Evolutionary conservation across 2,888 invertebrate genomes (phyloP).

Genomic region (Stenurella melanura): DNA sequence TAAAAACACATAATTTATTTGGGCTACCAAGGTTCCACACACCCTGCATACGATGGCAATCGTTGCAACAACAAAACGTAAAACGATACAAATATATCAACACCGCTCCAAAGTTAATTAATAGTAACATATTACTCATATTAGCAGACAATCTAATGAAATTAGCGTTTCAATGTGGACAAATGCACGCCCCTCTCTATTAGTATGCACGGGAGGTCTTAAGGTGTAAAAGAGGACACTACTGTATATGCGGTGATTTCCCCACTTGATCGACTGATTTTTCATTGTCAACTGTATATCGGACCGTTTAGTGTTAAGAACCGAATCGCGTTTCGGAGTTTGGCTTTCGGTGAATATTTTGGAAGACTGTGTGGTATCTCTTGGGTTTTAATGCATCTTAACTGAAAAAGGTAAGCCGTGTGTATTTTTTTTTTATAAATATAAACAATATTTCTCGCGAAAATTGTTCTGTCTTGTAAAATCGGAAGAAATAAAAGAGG

Average conservation of each 20-base stretch:
- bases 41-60: not conserved
- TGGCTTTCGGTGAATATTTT: not conserved
- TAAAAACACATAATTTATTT: not conserved
- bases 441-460: too few relatives aligned
- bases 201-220: constrained; percentile 3
- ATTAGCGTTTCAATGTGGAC: not conserved
- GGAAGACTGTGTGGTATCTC: not conserved
- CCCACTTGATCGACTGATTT: constrained; percentile 1
- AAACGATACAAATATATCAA: not conserved
- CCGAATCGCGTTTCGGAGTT: not conserved
- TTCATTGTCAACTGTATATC: constrained; percentile 18
- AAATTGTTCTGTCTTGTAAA: too few relatives aligned
- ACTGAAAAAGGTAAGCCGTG: not conserved
- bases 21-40: not conserved
- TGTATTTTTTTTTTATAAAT: not conserved
- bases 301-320: constrained; percentile 1
- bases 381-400: not conserved
- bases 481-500: too few relatives aligned
- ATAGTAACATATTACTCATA: not conserved
- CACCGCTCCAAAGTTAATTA: not conserved
- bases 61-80: not conserved
- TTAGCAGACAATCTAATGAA: not conserved
- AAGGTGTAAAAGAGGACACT: constrained; percentile 36
- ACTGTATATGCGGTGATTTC: constrained; percentile 15
- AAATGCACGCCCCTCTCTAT: constrained; percentile 18